Percentiles rank a stretch among this genome's conserved stretches.
phyloP scores from a whole-genome alignment of 2,113 vertebrate genomes.

The Taurulus bubalis region DNA sequence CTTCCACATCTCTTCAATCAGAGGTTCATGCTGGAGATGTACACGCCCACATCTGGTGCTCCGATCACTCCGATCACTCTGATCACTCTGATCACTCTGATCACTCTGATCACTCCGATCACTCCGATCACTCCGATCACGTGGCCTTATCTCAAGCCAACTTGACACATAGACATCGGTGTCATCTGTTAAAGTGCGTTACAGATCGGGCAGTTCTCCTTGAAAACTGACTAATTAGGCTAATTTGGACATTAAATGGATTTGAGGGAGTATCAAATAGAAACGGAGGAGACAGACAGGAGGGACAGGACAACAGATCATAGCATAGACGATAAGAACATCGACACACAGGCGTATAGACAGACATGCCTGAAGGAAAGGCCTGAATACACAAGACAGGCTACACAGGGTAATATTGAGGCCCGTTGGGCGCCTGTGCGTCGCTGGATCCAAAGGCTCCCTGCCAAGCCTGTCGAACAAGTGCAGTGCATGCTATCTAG shows the following conservation, averaged over 20 bases:
- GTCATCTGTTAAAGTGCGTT: conserved; percentile 59
- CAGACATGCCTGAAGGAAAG: conserved; percentile 10
- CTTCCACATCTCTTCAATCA: neutral
- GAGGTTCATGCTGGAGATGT: neutral
- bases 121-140: no score
- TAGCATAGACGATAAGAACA: conserved; percentile 45
- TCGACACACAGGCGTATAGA: conserved; percentile 25
- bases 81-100: no score
- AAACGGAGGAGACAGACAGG: conserved; percentile 31
- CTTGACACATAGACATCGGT: conserved; percentile 5
- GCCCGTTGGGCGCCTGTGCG: conserved; percentile 1
- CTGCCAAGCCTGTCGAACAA: conserved; percentile 11
- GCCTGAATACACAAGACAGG: conserved; percentile 44
- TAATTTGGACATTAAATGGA: conserved; percentile 17
- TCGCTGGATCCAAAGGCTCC: conserved; percentile 3
- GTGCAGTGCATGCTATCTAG: conserved; percentile 31
- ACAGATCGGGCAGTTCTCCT: conserved; percentile 18
- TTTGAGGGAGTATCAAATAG: neutral
- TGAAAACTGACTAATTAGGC: conserved; percentile 22
- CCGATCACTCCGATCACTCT: no score
- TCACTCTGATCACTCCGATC: no score
- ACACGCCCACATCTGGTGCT: neutral
- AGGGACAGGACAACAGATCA: conserved; percentile 50
- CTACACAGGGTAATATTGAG: conserved; percentile 26
- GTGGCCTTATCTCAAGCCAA: conserved; percentile 9